Base-by-base conservation (phyloP, 2,797 vertebrate species). In the Sorex maritimensis region DNA sequence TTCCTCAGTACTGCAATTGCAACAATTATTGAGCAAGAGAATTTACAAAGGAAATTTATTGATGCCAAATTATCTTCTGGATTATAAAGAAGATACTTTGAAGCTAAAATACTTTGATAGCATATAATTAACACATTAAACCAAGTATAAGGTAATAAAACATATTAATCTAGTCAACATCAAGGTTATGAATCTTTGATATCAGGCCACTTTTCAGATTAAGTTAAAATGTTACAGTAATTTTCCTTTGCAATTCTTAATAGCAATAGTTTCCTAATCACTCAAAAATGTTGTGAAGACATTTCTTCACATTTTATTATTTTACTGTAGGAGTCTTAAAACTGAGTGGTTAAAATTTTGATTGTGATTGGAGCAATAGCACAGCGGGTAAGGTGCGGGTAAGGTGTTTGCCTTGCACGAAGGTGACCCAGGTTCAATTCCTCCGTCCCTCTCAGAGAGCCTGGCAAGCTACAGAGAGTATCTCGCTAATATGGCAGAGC, bases 181-280 rank as follows among this genome's bases (percentile, higher is more conserved):
- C 80, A 94, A 91, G 58, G 77, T 93, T 81, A 92, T 96, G 88
- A 96, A 95, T 96, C 79, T 97, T 96, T 96, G 93, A 96, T 86
- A 88, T 85, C 72, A 89, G 92, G 46, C 52, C 44, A 86, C 34
- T 85, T 96, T 92, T 94, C 38, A 65, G 49, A 24, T 68, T 52
- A 95, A 93, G 91, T 86, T 95, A 92, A 88, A 94, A 17, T 26
- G 94, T 93, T 89, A 88, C 71, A 94, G 61, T 81, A 82, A 88
- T 92, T 17, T 77, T 95, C 90, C 75, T 94, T 94, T 93, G 44
- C 49, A 94, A 15, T 95, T 96, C 58, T 96, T 96, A 97, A 92
- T 90, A 93, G 61, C 23, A 94, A 12, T 52, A 86, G 46, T 94
- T 83, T 91, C n/a, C 81, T 95, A 82, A 94, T 90, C 86, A 96